Base-by-base conservation (phyloP, 1,140 invertebrate species). In the Leptopilina boulardi region DNA sequence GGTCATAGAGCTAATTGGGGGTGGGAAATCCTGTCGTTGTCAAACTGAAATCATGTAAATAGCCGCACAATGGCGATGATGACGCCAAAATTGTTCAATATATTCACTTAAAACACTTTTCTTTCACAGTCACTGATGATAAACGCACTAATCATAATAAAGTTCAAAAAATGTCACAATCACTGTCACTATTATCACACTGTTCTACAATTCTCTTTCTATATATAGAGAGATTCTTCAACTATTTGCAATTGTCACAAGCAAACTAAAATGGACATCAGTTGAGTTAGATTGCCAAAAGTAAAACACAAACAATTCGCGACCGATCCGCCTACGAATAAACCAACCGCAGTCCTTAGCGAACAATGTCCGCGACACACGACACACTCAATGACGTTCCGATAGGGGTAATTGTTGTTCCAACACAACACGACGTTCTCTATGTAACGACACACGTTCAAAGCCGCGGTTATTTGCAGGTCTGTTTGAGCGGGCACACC, bases 1-100 rank as follows among this genome's bases (percentile, higher is more conserved):
- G 80, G 90, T 90, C 90, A 91, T 91, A 86, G 85, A 88, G 84
- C 81, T 83, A 41, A 82, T 80, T 70, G 81, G 56, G 54, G 44
- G 77, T 72, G 78, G 71, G 81, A 80, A 77, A 26, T 85, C 78
- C 71, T 80, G 82, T 82, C 59, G 74, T 30, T 77, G 83, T 87
- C 87, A 87, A 86, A 81, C 77, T 77, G 72, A 82, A 82, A 74
- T 75, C 86, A 87, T 85, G 80, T 81, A 86, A 84, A 42, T 15
- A 13, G 56, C 71, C 59, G 66, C 11, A 13, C n/a, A n/a, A n/a
- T 38, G 73, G 51, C 73, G 44, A 74, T 34, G 3, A 11, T 10
- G 23, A 66, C 59, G 23, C 11, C 59, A 8, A 38, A 38, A 38
- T 38, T 6, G 11, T 23, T 26, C 21, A 2, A 26, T 13, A 2